These are phyloP conservation scores for Machaerirhynchus nigripectus DNA, from an alignment of 2,113 vertebrate genomes.

Conservation along the genomic window DNA sequence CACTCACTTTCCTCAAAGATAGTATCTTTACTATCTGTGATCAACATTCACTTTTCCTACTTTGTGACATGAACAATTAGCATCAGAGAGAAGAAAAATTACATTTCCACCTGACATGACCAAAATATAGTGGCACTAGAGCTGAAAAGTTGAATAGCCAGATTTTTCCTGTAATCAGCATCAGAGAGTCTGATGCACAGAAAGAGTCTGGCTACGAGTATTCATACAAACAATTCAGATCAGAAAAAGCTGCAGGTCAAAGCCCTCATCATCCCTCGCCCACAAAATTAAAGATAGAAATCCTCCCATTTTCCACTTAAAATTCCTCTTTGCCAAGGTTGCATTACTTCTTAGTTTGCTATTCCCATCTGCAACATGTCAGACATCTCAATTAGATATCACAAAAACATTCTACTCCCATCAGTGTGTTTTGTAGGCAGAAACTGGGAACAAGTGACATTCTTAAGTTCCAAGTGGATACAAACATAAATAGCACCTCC, in stretches of 20 bases:
- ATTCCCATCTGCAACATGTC: conserved; percentile 26
- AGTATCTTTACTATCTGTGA: background rate
- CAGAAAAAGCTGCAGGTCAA: background rate
- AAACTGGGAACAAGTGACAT: conserved; percentile 2
- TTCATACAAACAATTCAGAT: background rate
- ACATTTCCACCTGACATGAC: background rate
- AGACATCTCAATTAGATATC: background rate
- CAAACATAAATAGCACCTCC: conserved; percentile 54
- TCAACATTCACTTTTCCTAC: background rate
- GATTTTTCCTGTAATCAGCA: background rate
- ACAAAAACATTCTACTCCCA: conserved; percentile 7
- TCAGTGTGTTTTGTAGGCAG: background rate
- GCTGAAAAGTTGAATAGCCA: background rate
- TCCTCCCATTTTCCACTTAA: background rate
- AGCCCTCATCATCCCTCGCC: background rate
- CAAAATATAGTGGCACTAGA: background rate
- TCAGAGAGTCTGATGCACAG: background rate
- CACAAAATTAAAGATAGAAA: background rate
- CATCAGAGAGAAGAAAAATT: background rate
- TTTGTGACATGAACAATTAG: background rate
- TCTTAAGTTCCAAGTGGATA: conserved; percentile 7
- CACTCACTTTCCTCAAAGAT: background rate
- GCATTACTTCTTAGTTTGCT: background rate
- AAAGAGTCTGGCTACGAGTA: background rate
- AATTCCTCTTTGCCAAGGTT: background rate